phyloP scores from a whole-genome alignment of 1,140 invertebrate species.

The Temnothorax longispinosus region DNA sequence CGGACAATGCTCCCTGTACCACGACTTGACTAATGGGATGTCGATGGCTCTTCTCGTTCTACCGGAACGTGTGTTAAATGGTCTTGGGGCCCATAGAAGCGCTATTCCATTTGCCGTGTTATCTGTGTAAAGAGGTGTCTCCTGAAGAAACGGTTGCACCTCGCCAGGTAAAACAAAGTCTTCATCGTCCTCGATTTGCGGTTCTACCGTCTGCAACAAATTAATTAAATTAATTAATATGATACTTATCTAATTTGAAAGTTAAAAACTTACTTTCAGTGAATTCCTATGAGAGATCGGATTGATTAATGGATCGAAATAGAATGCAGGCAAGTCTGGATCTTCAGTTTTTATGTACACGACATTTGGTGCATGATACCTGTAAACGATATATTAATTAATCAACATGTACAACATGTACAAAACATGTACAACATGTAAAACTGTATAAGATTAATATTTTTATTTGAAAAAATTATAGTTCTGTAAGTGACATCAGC shows the following conservation, averaged over 20 bases:
- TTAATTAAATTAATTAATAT: conserved; percentile 16
- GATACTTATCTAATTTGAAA: not conserved
- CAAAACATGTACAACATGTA: not conserved
- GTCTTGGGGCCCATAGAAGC: conserved; percentile 98
- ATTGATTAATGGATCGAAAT: conserved; percentile 99
- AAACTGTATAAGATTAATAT: not conserved
- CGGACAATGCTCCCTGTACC: conserved; percentile 99
- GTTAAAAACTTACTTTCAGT: conserved; percentile 87
- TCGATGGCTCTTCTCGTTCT: conserved; percentile 96
- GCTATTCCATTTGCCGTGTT: conserved; percentile 99
- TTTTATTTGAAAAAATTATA: not conserved
- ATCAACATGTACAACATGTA: not conserved
- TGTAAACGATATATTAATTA: conserved; percentile 81
- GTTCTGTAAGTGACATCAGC: conserved; percentile 84
- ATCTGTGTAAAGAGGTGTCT: conserved; percentile 98
- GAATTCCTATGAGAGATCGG: conserved; percentile 98
- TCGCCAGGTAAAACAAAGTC: conserved; percentile 97
- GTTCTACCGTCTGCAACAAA: conserved; percentile 89
- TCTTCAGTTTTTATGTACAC: conserved; percentile 99
- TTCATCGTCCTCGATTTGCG: conserved; percentile 96
- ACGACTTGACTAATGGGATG: conserved; percentile 98
- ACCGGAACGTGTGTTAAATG: conserved; percentile 98
- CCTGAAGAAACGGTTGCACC: conserved; percentile 96
- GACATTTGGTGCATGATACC: conserved; percentile 99
- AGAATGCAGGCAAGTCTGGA: conserved; percentile 99